Evolutionary conservation across 2,113 vertebrate species (phyloP), one percentile per base, ranked within the genome.

Genomic region (Podilymbus podiceps): DNA sequence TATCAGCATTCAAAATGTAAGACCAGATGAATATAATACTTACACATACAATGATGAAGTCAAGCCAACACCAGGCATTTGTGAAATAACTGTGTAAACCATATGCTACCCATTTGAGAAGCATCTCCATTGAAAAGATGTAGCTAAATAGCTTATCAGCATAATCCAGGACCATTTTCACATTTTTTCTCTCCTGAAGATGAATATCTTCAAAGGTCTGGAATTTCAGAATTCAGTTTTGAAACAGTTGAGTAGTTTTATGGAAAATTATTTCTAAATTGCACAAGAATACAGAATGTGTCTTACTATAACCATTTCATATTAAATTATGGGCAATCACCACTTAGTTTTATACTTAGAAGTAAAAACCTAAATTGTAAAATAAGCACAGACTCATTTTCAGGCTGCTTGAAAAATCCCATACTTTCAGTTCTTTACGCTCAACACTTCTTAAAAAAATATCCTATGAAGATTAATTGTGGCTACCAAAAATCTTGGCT

Each of bases 61-160:
- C 99, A 2, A 99, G 98, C 98, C 99, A 99, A 96, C 99, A 99
- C 99, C 99, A 99, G 95, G 98, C 98, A 95, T 99, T 99, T 90
- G 99, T 99, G 97, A 99, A 99, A 96, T 99, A 99, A 85, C 98
- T 99, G 95, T 96, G 97, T 93, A 99, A 99, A 91, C 99, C 99
- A 58, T 99, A 99, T 55, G 99, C 99, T 28, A 99, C 97, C 99
- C 99, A 99, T 93, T 99, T 99, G 49, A 99, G 98, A 86, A 98
- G 35, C 99, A 99, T 99, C 97, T 99, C 99, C 94, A 98, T 94
- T 55, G 99, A 98, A 96, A 99, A 99, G 96, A 99, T 98, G 89
- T 98, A 99, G 74, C 99, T 99, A 97, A 99, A 99, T 87, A 99
- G 96, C 84, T 97, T 98, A 83, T 99, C 99, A 2, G 99, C 98